These are phyloP conservation scores for Steinernema khuongi DNA, from an alignment of 1,140 invertebrate genomes.

Conservation along the genomic window DNA sequence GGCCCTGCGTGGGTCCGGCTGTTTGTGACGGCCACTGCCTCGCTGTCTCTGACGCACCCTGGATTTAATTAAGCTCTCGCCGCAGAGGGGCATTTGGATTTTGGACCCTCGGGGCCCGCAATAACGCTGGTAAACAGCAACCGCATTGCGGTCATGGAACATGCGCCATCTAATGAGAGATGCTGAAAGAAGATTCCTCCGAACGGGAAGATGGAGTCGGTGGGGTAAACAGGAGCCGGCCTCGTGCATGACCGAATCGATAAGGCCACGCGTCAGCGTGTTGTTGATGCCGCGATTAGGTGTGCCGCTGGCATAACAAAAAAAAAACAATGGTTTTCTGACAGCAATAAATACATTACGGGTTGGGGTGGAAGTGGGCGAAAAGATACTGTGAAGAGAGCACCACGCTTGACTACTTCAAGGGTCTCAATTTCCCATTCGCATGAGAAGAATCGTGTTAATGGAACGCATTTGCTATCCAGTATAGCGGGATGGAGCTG, in stretches of 20 bases:
- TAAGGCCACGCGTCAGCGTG: background rate
- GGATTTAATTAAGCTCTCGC: constrained; percentile 8
- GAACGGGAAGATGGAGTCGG: no score
- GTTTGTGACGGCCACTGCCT: background rate
- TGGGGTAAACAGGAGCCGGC: background rate
- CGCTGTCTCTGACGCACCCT: background rate
- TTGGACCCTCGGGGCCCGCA: background rate
- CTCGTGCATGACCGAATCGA: background rate
- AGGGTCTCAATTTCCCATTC: no score
- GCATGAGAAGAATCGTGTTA: background rate
- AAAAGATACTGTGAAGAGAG: no score
- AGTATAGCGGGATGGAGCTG: background rate
- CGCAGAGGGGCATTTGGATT: background rate
- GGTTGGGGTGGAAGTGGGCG: no score
- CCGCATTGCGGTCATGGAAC: background rate
- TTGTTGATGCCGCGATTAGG: background rate
- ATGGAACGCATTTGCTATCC: background rate
- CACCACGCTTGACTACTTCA: no score
- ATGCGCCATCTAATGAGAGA: background rate
- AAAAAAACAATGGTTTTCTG: background rate
- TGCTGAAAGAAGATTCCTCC: no score
- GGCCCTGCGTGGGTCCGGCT: no score
- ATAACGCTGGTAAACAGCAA: constrained; percentile 7
- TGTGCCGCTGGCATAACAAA: background rate
- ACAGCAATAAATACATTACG: no score